phyloP scores from a whole-genome alignment of 2,888 invertebrate species.

The Xanthia togata region DNA sequence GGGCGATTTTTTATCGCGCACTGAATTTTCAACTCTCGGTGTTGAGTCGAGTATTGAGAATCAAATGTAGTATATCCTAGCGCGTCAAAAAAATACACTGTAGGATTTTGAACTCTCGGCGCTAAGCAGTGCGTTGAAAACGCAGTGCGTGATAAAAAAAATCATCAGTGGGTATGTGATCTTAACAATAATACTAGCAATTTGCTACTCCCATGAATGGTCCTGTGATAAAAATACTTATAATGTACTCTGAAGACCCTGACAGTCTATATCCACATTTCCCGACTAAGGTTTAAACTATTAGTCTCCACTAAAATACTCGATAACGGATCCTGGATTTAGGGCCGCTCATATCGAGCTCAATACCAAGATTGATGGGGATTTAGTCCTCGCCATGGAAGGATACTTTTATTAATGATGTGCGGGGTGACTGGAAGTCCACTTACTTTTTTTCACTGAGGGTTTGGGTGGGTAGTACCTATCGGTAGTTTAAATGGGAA shows the following conservation, averaged over 20 bases:
- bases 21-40: not conserved
- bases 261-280: slow-evolving; percentile 4
- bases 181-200: not conserved
- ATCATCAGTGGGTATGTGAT: not conserved
- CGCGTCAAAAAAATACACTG: not conserved
- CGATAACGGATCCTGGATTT: slow-evolving; percentile 37
- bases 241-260: not conserved
- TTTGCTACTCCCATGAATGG: not conserved
- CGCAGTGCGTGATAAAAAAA: not conserved
- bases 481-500: not conserved
- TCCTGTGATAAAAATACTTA: not conserved
- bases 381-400: slow-evolving; percentile 29
- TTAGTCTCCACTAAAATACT: slow-evolving; percentile 30
- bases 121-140: not conserved
- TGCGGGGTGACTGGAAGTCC: slow-evolving; percentile 16
- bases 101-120: not conserved
- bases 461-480: not conserved
- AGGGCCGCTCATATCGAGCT: slow-evolving; percentile 46
- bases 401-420: slow-evolving; percentile 54
- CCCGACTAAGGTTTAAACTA: slow-evolving; percentile 23
- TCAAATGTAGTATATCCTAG: not conserved
- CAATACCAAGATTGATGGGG: slow-evolving; percentile 50
- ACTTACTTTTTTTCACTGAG: not conserved
- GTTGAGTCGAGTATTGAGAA: not conserved
- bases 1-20: not conserved